These are phyloP conservation scores for Microcebus tavaratra DNA, from an alignment of 2,113 vertebrate species.

Conservation along the genomic window DNA sequence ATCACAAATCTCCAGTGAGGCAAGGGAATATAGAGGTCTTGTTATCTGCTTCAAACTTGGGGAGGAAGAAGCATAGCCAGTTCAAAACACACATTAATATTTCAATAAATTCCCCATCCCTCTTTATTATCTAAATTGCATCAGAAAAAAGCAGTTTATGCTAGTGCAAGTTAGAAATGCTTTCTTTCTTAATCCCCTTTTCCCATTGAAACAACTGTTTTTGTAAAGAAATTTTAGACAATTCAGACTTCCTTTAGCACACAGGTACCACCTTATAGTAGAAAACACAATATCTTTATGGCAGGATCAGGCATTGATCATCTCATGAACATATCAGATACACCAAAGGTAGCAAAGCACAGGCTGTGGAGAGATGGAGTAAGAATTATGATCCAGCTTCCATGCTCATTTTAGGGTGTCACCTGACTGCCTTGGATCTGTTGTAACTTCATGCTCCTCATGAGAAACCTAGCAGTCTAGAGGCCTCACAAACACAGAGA, in stretches of 20 bases:
- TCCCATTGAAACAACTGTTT: background rate
- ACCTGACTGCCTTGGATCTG: background rate
- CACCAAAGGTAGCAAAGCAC: background rate
- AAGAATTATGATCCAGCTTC: background rate
- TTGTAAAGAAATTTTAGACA: background rate
- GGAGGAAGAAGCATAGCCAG: background rate
- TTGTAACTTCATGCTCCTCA: background rate
- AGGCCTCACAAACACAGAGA: background rate
- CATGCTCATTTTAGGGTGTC: background rate
- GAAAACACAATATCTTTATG: background rate
- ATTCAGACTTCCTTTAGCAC: background rate
- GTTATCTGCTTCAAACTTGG: background rate
- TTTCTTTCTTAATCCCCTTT: background rate
- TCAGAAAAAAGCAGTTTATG: background rate
- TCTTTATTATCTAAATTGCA: background rate
- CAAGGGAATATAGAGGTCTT: background rate
- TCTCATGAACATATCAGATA: background rate
- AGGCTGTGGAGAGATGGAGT: background rate
- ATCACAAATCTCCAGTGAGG: background rate
- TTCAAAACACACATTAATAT: conserved; percentile 7
- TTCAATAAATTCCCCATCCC: background rate
- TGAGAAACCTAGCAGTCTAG: background rate
- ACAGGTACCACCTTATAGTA: background rate
- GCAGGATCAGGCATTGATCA: background rate
- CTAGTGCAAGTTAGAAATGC: background rate